Conservation (phyloP, 2,797 vertebrate species). For the Adrianichthys oophorus region DNA sequence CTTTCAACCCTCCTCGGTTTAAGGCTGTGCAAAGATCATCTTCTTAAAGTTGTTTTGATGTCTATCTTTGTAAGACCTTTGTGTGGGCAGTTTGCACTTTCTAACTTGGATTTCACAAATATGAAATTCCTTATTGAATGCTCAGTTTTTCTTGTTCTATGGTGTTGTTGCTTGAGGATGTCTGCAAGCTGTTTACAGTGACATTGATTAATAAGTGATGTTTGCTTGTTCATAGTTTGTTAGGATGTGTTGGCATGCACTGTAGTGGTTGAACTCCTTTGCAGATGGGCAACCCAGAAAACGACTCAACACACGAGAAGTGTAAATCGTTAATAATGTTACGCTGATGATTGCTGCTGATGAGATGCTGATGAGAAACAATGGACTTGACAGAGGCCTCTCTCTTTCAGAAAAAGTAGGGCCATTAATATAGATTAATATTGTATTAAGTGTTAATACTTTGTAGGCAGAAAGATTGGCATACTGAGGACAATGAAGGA, state of each 20-base stretch:
- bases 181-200: constrained; percentile 17
- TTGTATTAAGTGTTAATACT: too few species aligned
- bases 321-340: too few species aligned
- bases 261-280: too few species aligned
- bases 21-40: constrained; percentile 49
- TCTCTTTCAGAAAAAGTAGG: too few species aligned
- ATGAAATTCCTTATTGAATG: constrained; percentile 38
- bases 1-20: constrained; percentile 63
- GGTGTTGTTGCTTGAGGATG: constrained; percentile 33
- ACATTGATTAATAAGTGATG: not conserved
- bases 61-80: constrained; percentile 60
- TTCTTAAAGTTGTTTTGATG: constrained; percentile 65
- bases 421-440: too few species aligned
- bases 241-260: not conserved
- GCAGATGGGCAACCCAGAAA: too few species aligned
- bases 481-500: too few species aligned
- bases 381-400: too few species aligned
- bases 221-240: constrained; percentile 16
- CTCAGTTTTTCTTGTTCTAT: constrained; percentile 26
- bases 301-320: too few species aligned
- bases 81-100: constrained; percentile 60
- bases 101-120: constrained; percentile 55
- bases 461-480: too few species aligned
- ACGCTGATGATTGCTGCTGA: too few species aligned
- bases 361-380: too few species aligned